A percentile compares a stretch with the other conserved stretches of the same genome.
These are phyloP conservation scores for Nemapogon koenigi DNA, from an alignment of 2,888 invertebrate genomes.

Conservation along the genomic window DNA sequence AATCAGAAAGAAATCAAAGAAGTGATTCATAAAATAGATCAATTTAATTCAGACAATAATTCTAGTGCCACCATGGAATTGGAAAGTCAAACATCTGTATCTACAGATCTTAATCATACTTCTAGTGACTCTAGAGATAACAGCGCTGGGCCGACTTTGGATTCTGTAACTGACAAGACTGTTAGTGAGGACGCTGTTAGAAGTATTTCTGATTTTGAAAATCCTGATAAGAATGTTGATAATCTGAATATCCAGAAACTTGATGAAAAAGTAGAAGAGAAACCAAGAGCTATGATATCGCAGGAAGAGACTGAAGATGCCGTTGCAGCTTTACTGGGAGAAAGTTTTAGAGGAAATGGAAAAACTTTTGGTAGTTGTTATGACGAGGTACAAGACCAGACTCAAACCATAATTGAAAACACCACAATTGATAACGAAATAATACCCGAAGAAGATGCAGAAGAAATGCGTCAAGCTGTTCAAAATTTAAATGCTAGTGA, in stretches of 20 bases:
- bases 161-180: slow-evolving; percentile 67
- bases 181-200: slow-evolving; percentile 83
- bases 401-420: slow-evolving; percentile 51
- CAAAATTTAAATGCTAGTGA: slow-evolving; percentile 78
- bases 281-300: slow-evolving; percentile 82
- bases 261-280: slow-evolving; percentile 72
- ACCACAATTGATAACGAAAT: slow-evolving; percentile 53
- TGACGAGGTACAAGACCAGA: slow-evolving; percentile 53
- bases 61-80: slow-evolving; percentile 2
- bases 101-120: too few species aligned
- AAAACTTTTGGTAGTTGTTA: slow-evolving; percentile 63
- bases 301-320: slow-evolving; percentile 94
- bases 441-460: slow-evolving; percentile 75
- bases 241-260: slow-evolving; percentile 41
- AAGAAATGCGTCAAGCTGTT: slow-evolving; percentile 85
- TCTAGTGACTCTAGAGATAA: not conserved
- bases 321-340: slow-evolving; percentile 85
- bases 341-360: slow-evolving; percentile 77
- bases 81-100: slow-evolving; percentile 2
- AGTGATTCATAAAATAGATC: not conserved
- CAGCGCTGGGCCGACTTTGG: slow-evolving; percentile 14
- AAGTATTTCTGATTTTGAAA: slow-evolving; percentile 71
- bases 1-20: not conserved
- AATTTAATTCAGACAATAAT: not conserved
- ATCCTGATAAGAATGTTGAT: slow-evolving; percentile 33